These are phyloP conservation scores for Melanotus villosus DNA, from an alignment of 2,888 invertebrate species.

Conservation along the genomic window DNA sequence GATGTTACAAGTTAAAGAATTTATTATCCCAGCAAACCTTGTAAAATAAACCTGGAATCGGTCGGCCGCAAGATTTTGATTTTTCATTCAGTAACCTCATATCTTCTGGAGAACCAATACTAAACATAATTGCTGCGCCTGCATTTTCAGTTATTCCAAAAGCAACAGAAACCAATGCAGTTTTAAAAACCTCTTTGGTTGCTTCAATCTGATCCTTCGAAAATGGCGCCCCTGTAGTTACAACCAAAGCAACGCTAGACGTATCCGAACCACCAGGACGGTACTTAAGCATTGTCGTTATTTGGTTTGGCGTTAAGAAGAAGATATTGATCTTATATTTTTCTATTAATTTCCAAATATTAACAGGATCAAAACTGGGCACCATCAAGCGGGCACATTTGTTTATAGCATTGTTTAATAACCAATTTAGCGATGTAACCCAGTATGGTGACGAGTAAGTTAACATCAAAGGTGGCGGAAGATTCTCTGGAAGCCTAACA, in stretches of 20 bases:
- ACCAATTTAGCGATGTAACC: slow-evolving; percentile 52
- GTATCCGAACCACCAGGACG: slow-evolving; percentile 62
- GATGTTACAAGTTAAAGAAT: background rate
- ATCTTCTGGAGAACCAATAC: background rate
- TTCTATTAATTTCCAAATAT: slow-evolving; percentile 19
- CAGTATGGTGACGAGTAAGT: slow-evolving; percentile 57
- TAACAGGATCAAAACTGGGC: slow-evolving; percentile 46
- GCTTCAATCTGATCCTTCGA: background rate
- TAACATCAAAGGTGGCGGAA: slow-evolving; percentile 4
- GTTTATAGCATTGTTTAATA: background rate
- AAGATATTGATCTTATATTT: slow-evolving; percentile 9
- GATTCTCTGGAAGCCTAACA: background rate
- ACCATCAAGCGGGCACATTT: slow-evolving; percentile 54
- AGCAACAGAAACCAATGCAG: background rate
- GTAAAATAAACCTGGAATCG: slow-evolving; percentile 55
- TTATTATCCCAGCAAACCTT: slow-evolving; percentile 57
- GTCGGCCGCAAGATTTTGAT: slow-evolving; percentile 26
- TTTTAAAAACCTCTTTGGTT: background rate
- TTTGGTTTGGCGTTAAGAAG: background rate
- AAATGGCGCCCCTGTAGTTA: background rate
- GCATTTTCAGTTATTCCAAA: background rate
- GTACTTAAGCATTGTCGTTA: slow-evolving; percentile 44
- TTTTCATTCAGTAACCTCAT: background rate
- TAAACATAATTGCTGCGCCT: background rate
- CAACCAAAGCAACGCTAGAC: slow-evolving; percentile 53